Evolutionary conservation across 2,113 vertebrate genomes (phyloP).

Genomic region (Passer montanus): DNA sequence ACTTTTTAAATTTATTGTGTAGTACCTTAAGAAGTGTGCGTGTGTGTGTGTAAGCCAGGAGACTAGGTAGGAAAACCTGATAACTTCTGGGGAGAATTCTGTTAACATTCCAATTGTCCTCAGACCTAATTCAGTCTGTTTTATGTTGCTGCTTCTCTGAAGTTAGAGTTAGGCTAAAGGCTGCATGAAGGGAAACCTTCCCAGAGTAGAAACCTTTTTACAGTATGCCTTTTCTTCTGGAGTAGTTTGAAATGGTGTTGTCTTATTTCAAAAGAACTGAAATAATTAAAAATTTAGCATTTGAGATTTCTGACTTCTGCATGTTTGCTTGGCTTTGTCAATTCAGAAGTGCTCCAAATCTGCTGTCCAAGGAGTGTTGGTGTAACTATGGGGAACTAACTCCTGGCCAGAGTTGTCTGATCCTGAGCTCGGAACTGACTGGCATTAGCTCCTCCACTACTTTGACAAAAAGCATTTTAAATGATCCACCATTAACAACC

Average conservation of each 20-base stretch:
- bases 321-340: neutral
- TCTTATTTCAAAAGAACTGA: neutral
- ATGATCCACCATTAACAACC: neutral
- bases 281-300: neutral
- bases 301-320: neutral
- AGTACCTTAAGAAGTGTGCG: neutral
- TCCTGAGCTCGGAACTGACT: neutral
- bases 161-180: neutral
- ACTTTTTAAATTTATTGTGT: neutral
- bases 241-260: neutral
- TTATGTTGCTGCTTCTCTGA: neutral
- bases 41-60: rapidly evolving
- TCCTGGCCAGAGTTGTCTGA: neutral
- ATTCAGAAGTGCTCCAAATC: neutral
- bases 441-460: neutral
- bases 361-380: neutral
- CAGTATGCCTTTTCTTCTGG: neutral
- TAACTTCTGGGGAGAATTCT: neutral
- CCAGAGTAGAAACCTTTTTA: neutral
- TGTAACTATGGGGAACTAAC: neutral
- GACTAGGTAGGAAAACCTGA: neutral
- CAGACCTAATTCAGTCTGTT: neutral
- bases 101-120: neutral
- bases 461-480: neutral
- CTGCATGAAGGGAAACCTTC: neutral